Conservation (phyloP, 2,113 vertebrate genomes). For the Gasterosteus nipponicus region DNA sequence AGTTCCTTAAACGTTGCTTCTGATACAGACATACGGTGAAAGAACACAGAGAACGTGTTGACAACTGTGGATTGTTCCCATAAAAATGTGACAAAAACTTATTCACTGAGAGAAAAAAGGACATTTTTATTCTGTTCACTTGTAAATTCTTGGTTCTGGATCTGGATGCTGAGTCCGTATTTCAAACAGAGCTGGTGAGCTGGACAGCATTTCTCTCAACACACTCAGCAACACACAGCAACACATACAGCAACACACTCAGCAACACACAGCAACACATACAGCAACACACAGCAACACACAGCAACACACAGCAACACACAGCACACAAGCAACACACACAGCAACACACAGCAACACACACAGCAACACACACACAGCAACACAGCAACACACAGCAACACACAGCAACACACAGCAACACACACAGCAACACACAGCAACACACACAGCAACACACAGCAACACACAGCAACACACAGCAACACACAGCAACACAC, state of each 20-base stretch:
- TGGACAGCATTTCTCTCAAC: constrained; percentile 1
- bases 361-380: too few relatives aligned
- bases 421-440: too few relatives aligned
- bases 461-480: too few relatives aligned
- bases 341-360: not conserved
- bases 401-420: too few relatives aligned
- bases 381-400: too few relatives aligned
- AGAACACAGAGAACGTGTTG: not conserved
- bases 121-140: not conserved
- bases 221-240: constrained; percentile 1
- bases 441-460: too few relatives aligned
- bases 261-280: too few relatives aligned
- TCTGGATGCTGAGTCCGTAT: not conserved
- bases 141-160: too few relatives aligned
- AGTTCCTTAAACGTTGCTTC: too few relatives aligned
- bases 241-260: not conserved
- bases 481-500: too few relatives aligned
- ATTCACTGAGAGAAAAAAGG: not conserved
- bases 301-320: not conserved
- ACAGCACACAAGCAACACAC: not conserved
- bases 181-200: constrained; percentile 1
- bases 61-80: not conserved
- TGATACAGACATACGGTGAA: not conserved
- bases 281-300: too few relatives aligned
- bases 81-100: not conserved